Base-by-base conservation (phyloP, 1,140 invertebrate genomes). In the Sarcophaga peregrina region DNA sequence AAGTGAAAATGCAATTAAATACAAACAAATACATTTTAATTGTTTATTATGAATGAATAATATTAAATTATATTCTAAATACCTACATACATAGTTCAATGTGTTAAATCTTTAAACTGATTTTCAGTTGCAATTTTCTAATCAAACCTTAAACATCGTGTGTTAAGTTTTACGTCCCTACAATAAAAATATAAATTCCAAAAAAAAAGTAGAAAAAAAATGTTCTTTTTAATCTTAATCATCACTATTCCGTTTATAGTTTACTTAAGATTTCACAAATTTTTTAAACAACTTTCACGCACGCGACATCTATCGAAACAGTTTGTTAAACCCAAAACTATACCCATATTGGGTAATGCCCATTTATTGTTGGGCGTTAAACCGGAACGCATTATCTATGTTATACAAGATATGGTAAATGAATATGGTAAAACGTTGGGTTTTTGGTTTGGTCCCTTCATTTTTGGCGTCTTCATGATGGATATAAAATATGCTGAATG, bases 331-430 rank as follows among this genome's bases (percentile, higher is more conserved):
- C 87, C 87, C 0, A 52, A 74, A 8, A 81, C 84, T 0, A 8
- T 86, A 72, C 87, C 87, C 8, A 20, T 88, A 45, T 46, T 88
- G 15, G 87, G 87, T 25, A 85, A 87, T 83, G 87, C 86, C 2
- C 58, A 85, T 74, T 75, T 89, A 4, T 87, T 88, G 50, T 1
- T 87, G 47, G 86, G 85, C 8, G 15, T 85, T 7, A 54, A 50
- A 9, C 85, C 87, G 11, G 84, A 84, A 0, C 17, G 86, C 54
- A 85, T 83, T 37, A 84, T 78, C 25, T 50, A 46, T 0, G 13
- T 84, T 17, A 85, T 88, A 7, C 82, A 15, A 8, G 82, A 85
- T 8, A 82, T 88, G 76, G 83, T 84, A 4, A 84, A 83, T 1
- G 45, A 58, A 58, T 62, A 58, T 72, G 50, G 50, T 5, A 48